Conservation (phyloP, 2,797 vertebrate genomes). For the Echeneis naucrates region DNA sequence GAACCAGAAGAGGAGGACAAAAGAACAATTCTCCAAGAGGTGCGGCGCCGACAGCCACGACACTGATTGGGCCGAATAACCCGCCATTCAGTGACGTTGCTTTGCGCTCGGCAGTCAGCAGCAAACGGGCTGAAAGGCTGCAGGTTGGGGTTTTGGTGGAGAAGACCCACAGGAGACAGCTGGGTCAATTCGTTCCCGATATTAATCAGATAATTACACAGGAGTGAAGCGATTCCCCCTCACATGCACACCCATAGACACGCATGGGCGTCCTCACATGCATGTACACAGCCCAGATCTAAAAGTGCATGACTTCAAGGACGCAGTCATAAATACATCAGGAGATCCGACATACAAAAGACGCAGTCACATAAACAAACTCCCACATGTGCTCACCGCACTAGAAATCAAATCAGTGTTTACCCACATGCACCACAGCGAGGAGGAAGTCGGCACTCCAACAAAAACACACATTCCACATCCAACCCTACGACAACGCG, state of each 20-base stretch:
- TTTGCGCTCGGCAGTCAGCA: constrained; percentile 42
- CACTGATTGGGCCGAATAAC: constrained; percentile 73
- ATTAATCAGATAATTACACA: constrained; percentile 66
- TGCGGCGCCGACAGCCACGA: constrained; percentile 59
- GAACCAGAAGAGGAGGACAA: constrained; percentile 74
- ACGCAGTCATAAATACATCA: constrained; percentile 65
- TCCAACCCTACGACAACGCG: constrained; percentile 24
- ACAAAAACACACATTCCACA: constrained; percentile 64
- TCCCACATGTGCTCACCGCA: constrained; percentile 59
- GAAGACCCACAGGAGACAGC: constrained; percentile 54
- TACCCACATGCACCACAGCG: constrained; percentile 24
- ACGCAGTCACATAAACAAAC: constrained; percentile 55
- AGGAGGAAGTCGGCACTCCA: constrained; percentile 40
- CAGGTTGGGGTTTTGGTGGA: constrained; percentile 43
- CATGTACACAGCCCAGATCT: constrained; percentile 25
- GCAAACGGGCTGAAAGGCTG: constrained; percentile 36
- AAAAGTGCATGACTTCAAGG: constrained; percentile 38
- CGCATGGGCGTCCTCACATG: constrained; percentile 17
- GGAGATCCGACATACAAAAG: constrained; percentile 37
- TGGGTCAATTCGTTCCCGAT: constrained; percentile 51
- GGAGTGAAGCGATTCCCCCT: too few species aligned
- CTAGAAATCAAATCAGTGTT: constrained; percentile 52
- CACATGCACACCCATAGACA: too few species aligned
- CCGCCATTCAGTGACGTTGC: constrained; percentile 63
- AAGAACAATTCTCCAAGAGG: constrained; percentile 74